Percentiles rank a stretch among this genome's conserved stretches.
Conservation (phyloP, 2,888 invertebrate species). For the Maniola hyperantus region DNA sequence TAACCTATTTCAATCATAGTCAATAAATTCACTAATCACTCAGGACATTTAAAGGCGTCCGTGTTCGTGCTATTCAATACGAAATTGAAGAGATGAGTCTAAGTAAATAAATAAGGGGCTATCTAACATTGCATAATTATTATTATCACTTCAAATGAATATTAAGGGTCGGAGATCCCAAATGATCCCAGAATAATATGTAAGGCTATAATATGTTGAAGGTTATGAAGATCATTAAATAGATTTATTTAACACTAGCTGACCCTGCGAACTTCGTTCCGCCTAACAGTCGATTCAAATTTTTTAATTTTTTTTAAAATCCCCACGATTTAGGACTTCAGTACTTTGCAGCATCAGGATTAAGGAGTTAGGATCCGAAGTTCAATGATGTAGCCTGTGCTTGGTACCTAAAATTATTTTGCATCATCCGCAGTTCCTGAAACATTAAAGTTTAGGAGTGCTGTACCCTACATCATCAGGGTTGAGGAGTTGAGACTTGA, state of each 20-base stretch:
- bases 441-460: too few species aligned
- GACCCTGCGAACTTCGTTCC: too few species aligned
- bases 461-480: too few species aligned
- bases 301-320: too few species aligned
- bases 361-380: too few species aligned
- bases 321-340: too few species aligned
- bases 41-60: not conserved
- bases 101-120: not conserved
- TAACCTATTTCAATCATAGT: not conserved
- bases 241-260: conserved; percentile 1
- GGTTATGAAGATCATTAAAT: conserved; percentile 1
- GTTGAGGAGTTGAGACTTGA: too few species aligned
- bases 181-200: conserved; percentile 6
- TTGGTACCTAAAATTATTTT: too few species aligned
- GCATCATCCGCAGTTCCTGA: too few species aligned
- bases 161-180: not conserved
- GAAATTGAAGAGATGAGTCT: not conserved
- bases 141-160: not conserved
- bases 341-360: too few species aligned
- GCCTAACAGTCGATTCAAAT: too few species aligned
- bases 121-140: not conserved
- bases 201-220: not conserved
- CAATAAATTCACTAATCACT: not conserved
- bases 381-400: too few species aligned
- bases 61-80: not conserved